Percentiles rank a stretch among this genome's conserved stretches.
Conservation (phyloP, 2,888 invertebrate genomes). For the Microdon myrmicae region DNA sequence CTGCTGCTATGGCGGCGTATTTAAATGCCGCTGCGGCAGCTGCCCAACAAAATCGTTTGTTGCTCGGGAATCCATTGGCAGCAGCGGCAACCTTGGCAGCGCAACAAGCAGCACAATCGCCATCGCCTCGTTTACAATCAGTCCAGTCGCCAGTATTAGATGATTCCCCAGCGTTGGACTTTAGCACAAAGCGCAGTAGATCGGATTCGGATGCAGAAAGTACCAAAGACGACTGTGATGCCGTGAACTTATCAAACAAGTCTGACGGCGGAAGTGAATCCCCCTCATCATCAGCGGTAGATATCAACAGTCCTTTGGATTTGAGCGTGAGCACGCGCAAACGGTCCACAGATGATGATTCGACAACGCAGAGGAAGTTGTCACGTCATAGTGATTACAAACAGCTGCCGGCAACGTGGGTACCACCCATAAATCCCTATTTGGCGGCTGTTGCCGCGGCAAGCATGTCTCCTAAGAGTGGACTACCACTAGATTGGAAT, state of each 20-base stretch:
- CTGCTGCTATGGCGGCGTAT: constrained; percentile 85
- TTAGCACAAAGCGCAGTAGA: constrained; percentile 77
- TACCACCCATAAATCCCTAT: constrained; percentile 83
- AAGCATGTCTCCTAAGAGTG: constrained; percentile 77
- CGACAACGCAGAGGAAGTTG: constrained; percentile 72
- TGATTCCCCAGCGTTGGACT: constrained; percentile 78
- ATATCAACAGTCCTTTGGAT: constrained; percentile 75
- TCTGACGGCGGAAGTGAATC: constrained; percentile 40
- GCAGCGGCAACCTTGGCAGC: constrained; percentile 74
- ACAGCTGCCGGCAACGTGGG: constrained; percentile 78
- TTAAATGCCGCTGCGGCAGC: constrained; percentile 77
- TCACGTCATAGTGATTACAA: constrained; percentile 76
- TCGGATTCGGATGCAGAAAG: constrained; percentile 69
- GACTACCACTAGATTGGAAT: constrained; percentile 75
- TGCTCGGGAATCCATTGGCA: constrained; percentile 80
- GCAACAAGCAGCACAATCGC: constrained; percentile 62
- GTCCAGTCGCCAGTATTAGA: constrained; percentile 68
- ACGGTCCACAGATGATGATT: constrained; percentile 76
- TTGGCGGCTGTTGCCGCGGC: constrained; percentile 83
- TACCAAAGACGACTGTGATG: constrained; percentile 73
- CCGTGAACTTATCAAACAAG: constrained; percentile 69
- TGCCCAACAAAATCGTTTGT: constrained; percentile 78
- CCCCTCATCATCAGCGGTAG: constrained; percentile 67
- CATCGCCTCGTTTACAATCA: constrained; percentile 69
- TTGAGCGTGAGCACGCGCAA: constrained; percentile 82